These are phyloP conservation scores for Stomorhina lunata DNA, from an alignment of 2,888 invertebrate genomes.

Conservation along the genomic window DNA sequence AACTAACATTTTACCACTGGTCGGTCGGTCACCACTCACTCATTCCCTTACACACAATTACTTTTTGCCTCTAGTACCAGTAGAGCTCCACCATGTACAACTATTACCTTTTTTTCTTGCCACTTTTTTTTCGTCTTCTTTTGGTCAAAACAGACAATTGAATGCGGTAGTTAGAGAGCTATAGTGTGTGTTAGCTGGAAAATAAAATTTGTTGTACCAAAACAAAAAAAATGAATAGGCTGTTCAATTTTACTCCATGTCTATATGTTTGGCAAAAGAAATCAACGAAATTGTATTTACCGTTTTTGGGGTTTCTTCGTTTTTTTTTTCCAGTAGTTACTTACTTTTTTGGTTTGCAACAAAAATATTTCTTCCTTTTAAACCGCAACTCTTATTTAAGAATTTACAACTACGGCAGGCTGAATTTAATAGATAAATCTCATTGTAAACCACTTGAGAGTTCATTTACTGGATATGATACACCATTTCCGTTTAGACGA, in stretches of 20 bases:
- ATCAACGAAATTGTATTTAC: slow-evolving; percentile 54
- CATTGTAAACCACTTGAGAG: slow-evolving; percentile 35
- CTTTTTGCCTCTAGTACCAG: too few relatives aligned
- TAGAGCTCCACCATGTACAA: too few relatives aligned
- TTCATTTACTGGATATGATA: slow-evolving; percentile 20
- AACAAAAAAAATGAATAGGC: slow-evolving; percentile 23
- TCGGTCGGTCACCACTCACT: background rate
- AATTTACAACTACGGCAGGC: slow-evolving; percentile 38
- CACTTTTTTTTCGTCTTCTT: background rate
- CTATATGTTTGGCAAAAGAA: slow-evolving; percentile 34
- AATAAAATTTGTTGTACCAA: background rate
- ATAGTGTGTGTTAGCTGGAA: background rate
- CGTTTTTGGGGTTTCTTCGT: slow-evolving; percentile 26
- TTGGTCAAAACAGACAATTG: slow-evolving; percentile 23
- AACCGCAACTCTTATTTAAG: slow-evolving; percentile 40
- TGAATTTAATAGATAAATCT: slow-evolving; percentile 40
- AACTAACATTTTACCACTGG: slow-evolving; percentile 8
- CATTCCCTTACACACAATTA: background rate
- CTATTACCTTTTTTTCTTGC: background rate
- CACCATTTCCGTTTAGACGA: slow-evolving; percentile 49
- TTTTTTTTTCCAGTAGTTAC: background rate
- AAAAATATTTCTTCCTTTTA: slow-evolving; percentile 43
- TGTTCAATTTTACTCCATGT: slow-evolving; percentile 36
- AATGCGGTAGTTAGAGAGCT: slow-evolving; percentile 41
- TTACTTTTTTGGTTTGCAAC: background rate